Percentiles rank a stretch among this genome's conserved stretches.
Conservation (phyloP, 2,113 vertebrate species). For the Alosa alosa region DNA sequence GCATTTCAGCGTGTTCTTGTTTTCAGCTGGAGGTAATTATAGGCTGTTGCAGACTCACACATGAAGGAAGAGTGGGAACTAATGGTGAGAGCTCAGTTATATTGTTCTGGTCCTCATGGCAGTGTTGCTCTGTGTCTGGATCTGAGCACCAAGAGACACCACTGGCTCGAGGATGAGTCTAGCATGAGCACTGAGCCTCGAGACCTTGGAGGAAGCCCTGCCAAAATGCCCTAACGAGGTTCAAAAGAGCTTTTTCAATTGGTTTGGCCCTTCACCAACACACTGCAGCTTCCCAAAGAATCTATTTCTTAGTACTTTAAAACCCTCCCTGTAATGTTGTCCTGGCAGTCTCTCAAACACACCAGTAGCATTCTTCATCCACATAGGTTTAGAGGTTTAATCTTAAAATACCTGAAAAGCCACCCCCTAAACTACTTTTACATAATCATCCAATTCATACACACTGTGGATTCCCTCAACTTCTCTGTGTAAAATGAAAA, state of each 20-base stretch:
- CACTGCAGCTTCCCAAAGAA: background rate
- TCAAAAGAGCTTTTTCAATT: background rate
- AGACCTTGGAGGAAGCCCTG: background rate
- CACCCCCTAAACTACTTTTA: background rate
- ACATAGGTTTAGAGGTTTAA: background rate
- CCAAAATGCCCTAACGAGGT: background rate
- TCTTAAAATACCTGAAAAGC: background rate
- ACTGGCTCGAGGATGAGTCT: background rate
- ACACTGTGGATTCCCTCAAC: background rate
- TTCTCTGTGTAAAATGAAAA: background rate
- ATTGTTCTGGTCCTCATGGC: conserved; percentile 34
- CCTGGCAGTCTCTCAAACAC: background rate
- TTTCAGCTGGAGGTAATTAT: conserved; percentile 92
- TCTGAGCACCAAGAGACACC: background rate
- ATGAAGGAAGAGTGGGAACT: conserved; percentile 51
- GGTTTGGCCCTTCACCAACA: conserved; percentile 11
- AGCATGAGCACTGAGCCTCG: background rate
- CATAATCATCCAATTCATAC: background rate
- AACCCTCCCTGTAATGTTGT: background rate
- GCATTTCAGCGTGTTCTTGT: conserved; percentile 85
- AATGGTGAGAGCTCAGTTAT: conserved; percentile 41
- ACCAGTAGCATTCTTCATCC: background rate
- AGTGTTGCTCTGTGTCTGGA: background rate
- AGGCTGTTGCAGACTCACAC: conserved; percentile 57
- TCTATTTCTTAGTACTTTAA: background rate